Evolutionary conservation across 2,113 vertebrate genomes (phyloP).

Genomic region (Paramormyrops kingsleyae): DNA sequence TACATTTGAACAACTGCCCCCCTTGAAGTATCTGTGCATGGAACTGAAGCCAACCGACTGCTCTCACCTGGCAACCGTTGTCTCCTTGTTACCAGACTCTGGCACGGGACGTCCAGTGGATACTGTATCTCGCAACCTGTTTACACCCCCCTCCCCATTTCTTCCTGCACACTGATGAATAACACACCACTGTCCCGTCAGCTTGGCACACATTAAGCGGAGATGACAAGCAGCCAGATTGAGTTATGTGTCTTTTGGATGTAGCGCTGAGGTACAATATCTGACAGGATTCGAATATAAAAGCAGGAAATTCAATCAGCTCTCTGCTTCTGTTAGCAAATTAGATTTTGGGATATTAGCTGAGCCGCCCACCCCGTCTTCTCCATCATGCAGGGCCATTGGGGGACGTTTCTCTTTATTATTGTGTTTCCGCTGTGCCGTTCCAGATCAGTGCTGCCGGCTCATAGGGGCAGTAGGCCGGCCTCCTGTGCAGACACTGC

Average conservation of each 20-base stretch:
- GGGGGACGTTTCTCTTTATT: conserved; percentile 32
- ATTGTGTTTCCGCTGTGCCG: conserved; percentile 26
- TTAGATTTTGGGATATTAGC: conserved; percentile 56
- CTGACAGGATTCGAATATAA: conserved; percentile 54
- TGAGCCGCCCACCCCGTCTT: conserved; percentile 29
- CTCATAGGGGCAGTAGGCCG: no score
- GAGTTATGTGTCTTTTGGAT: conserved; percentile 56
- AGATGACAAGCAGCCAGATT: conserved; percentile 50
- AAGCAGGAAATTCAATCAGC: conserved; percentile 56
- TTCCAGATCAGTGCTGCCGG: background rate
- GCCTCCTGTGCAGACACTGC: no score
- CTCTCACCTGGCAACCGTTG: background rate
- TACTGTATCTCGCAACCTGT: background rate
- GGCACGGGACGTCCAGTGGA: background rate
- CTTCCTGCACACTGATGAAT: conserved; percentile 36
- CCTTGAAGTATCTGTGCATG: background rate
- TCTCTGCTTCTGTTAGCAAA: conserved; percentile 53
- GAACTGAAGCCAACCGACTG: background rate
- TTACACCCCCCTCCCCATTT: background rate
- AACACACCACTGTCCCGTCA: conserved; percentile 48
- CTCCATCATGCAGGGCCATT: conserved; percentile 31
- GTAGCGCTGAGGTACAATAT: conserved; percentile 49
- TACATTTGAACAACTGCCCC: background rate
- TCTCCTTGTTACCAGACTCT: background rate
- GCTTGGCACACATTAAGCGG: conserved; percentile 38